A percentile compares a stretch with the other conserved stretches of the same genome.
Conservation (phyloP, 2,113 vertebrate genomes). For the Tylochromis polylepis region DNA sequence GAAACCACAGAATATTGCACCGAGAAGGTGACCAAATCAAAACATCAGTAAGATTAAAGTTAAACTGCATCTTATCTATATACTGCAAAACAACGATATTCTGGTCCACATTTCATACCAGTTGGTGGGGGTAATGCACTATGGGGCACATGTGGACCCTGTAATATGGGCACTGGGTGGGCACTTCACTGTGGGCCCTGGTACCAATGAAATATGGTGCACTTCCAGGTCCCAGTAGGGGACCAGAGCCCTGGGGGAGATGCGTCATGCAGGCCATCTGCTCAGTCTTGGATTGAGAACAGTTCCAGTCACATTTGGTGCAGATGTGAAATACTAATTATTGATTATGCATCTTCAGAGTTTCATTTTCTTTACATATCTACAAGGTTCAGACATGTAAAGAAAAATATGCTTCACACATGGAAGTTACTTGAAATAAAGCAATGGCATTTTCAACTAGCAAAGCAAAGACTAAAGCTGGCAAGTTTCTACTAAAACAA, state of each 20-base stretch:
- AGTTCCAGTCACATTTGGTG: not conserved
- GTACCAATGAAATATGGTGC: not conserved
- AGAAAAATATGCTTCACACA: not conserved
- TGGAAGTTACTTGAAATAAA: not conserved
- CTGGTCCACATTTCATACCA: not conserved
- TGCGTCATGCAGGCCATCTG: conserved; percentile 21
- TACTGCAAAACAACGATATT: not conserved
- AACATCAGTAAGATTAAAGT: not conserved
- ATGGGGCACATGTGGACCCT: not conserved
- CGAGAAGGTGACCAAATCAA: accelerated
- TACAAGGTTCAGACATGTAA: not conserved
- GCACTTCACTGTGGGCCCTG: not conserved
- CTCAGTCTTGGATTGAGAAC: not conserved
- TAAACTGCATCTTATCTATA: not conserved
- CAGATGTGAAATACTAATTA: not conserved
- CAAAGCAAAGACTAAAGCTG: not conserved
- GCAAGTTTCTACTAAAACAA: not conserved
- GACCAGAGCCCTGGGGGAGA: conserved; percentile 6
- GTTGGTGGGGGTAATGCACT: not conserved
- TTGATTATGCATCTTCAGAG: not conserved
- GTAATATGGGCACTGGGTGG: not conserved
- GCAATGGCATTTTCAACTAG: not conserved
- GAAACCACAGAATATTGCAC: not conserved
- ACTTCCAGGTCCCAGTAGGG: not conserved
- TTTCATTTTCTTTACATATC: not conserved